Evolutionary conservation across 2,797 vertebrate species (phyloP).

Genomic region (Pempheris klunzingeri): DNA sequence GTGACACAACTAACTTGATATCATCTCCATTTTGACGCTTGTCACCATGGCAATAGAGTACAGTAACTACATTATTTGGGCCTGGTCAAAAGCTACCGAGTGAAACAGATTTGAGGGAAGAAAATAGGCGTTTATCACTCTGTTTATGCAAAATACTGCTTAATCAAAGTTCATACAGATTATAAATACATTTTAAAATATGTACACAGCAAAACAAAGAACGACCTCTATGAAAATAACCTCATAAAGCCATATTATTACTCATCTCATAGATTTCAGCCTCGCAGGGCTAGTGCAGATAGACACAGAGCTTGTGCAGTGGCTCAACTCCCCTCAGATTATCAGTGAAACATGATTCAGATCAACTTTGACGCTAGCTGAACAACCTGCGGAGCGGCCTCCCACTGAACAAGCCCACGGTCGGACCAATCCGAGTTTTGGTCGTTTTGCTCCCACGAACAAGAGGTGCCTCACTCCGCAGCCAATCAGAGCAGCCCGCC

Average conservation of each 20-base stretch:
- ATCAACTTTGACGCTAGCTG: conserved; percentile 17
- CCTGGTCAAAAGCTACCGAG: conserved; percentile 50
- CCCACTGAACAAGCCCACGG: conserved; percentile 27
- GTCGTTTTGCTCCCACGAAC: conserved; percentile 38
- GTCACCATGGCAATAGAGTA: conserved; percentile 30
- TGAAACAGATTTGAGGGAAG: conserved; percentile 14
- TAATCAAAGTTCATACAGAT: conserved; percentile 73
- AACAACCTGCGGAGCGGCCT: conserved; percentile 23
- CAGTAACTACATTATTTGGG: conserved; percentile 37
- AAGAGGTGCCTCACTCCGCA: conserved; percentile 30
- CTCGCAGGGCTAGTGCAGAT: conserved; percentile 78
- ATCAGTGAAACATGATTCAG: conserved; percentile 25
- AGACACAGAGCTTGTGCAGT: conserved; percentile 50
- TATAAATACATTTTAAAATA: conserved; percentile 88
- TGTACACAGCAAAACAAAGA: conserved; percentile 80
- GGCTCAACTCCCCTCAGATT: conserved; percentile 26
- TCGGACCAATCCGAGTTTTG: conserved; percentile 43
- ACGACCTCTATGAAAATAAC: conserved; percentile 72
- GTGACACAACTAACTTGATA: conserved; percentile 27
- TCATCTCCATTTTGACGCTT: conserved; percentile 3
- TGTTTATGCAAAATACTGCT: conserved; percentile 79
- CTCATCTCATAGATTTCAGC: conserved; percentile 75
- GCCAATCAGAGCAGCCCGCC: conserved; percentile 55
- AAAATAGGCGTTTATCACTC: conserved; percentile 56
- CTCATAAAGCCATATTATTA: conserved; percentile 75